Evolutionary conservation across 2,797 vertebrate species (phyloP), one percentile per base, ranked within the genome.

Genomic region (Urosaurus nigricauda): DNA sequence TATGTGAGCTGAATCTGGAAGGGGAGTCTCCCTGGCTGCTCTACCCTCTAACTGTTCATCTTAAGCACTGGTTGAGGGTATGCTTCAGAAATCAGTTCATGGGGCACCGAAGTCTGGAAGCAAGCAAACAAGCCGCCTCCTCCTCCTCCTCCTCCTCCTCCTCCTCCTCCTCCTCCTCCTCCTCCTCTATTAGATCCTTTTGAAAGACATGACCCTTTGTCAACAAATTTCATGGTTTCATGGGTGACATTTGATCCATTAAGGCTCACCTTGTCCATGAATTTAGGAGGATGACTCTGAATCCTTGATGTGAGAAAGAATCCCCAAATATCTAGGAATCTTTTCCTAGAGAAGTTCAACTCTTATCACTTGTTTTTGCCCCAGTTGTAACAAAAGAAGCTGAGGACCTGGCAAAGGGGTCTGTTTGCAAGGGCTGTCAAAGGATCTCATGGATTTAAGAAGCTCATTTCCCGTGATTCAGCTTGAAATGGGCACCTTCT

Each of bases 1-100:
- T 98, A 99, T 0, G 95, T 99, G 94, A 95, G 98, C 91, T 98
- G 96, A 97, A 81, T 5, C 0, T 0, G 80, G 84, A 24, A 29
- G 65, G 89, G 78, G 5, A 12, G 4, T 88, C 90, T 65, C 86
- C 47, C 19, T 26, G 70, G 1, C 71, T 17, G n/a, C n/a, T 53
- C 24, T 32, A 5, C 21, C 73, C 19, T 51, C 0, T 4, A 77
- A 19, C 43, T 70, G 85, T 91, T 95, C 92, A 65, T 43, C 87
- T 88, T 58, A 58, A 91, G 14, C 13, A 51, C 0, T 93, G 87
- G 89, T 94, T 92, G 80, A 77, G 43, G 88, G 60, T 4, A 4
- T 32, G 11, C 68, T 79, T 94, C 47, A 29, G 90, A 92, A 93
- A 92, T 37, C 29, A 29, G 91, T 63, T 90, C 87, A 88, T 79